Evolutionary conservation across 2,888 invertebrate species (phyloP), one percentile per base, ranked within the genome.

Genomic region (Metellina segmentata): DNA sequence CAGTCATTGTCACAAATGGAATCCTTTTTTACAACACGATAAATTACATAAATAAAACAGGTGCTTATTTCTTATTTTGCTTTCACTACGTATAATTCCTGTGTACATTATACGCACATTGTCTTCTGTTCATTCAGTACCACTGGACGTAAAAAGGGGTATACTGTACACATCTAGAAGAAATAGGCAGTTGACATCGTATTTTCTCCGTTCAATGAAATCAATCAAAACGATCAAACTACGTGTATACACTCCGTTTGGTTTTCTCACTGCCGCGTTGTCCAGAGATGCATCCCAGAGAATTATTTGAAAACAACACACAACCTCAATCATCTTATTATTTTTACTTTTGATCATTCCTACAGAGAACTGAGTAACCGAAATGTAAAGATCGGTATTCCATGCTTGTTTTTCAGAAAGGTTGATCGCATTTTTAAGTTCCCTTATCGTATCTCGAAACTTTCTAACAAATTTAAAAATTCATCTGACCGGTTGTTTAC

Each of bases 141-240:
- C 81, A 86, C 82, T 91, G 91, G 91, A 91, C 91, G 91, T 91
- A 87, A 83, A 87, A 87, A 87, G 83, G 77, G 91, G 48, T 81
- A 69, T 70, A 85, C 86, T 91, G 86, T 91, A 91, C 90, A 91
- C 82, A 83, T 91, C 83, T 91, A 91, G 87, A 87, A 82, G 91
- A 87, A 91, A 78, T 52, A 86, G 90, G 90, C 90, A 87, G 85
- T 75, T 86, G 85, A 85, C 61, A 90, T 72, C 79, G 53, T 90
- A 51, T 71, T 74, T 77, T 61, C 49, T 69, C 77, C 75, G 81
- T 81, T 83, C 83, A 87, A 87, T 91, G 87, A 83, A 91, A 70
- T 79, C 48, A 70, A 83, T 75, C 79, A 81, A 82, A 77, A 82
- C 81, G 61, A 81, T 61, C 85, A 81, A 89, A 69, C 85, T 90